Conservation (phyloP, 2,888 invertebrate species). For the Spialia ferax region DNA sequence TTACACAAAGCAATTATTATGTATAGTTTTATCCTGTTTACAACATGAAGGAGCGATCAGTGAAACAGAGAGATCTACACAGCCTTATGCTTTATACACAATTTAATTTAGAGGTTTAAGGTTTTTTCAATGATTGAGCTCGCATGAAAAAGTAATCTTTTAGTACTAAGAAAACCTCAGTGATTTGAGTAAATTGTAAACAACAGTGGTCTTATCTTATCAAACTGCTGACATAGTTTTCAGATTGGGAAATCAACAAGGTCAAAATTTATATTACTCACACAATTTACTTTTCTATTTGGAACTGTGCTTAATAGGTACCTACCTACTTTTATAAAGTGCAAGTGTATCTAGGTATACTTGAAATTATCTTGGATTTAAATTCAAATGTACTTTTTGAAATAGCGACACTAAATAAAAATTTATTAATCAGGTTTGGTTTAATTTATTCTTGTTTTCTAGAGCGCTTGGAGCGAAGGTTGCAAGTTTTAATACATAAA, state of each 20-base stretch:
- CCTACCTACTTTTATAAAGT: neutral
- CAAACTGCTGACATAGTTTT: neutral
- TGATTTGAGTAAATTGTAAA: neutral
- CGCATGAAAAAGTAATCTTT: too few relatives aligned
- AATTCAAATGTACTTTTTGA: neutral
- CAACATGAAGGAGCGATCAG: conserved; percentile 12
- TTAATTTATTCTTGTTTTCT: conserved; percentile 14
- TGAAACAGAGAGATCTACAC: conserved; percentile 8
- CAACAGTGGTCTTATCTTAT: neutral
- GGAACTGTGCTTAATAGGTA: neutral
- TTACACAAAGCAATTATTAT: conserved; percentile 28
- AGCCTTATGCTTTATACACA: neutral
- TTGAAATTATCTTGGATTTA: neutral
- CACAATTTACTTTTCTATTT: neutral
- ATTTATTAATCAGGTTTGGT: neutral
- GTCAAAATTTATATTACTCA: conserved; percentile 2
- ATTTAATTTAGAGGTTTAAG: neutral
- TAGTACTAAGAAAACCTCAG: neutral
- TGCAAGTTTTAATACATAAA: neutral
- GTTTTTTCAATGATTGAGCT: too few relatives aligned
- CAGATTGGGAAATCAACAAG: neutral
- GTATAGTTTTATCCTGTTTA: conserved; percentile 30
- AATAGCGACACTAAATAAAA: neutral
- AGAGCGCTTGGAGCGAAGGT: conserved; percentile 8
- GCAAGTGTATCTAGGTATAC: neutral